Percentiles rank a stretch among this genome's conserved stretches.
Evolutionary conservation across 2,797 vertebrate genomes (phyloP).

Genomic region (Poeciliopsis presidionis): DNA sequence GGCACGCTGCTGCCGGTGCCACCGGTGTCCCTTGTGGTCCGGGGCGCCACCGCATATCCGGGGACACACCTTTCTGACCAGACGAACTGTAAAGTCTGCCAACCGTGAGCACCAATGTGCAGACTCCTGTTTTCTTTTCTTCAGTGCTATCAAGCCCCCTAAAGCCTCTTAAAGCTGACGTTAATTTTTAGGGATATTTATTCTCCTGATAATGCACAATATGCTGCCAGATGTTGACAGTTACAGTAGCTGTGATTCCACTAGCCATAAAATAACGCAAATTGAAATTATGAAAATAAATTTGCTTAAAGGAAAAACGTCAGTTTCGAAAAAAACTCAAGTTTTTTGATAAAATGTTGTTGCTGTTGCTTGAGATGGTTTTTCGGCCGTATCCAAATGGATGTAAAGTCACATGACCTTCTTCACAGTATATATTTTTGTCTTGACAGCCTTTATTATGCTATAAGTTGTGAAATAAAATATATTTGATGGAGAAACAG

Average conservation of each 20-base stretch:
- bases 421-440: no score
- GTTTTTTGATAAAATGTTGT: no score
- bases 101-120: slow-evolving; percentile 4
- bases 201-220: not conserved
- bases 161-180: not conserved
- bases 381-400: no score
- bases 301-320: no score
- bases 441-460: not conserved
- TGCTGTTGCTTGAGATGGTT: no score
- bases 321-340: no score
- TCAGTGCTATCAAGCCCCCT: not conserved
- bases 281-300: no score
- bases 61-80: slow-evolving; percentile 37
- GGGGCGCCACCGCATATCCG: slow-evolving; percentile 26
- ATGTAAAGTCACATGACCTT: no score
- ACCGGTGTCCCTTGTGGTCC: slow-evolving; percentile 43
- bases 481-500: not conserved
- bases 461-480: not conserved
- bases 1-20: slow-evolving; percentile 27
- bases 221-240: not conserved
- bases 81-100: slow-evolving; percentile 8
- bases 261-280: no score
- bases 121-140: not conserved
- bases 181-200: not conserved
- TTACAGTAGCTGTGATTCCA: not conserved